Evolutionary conservation across 2,797 vertebrate genomes (phyloP), one percentile per base, ranked within the genome.

Genomic region (Pseudochromis fuscus): DNA sequence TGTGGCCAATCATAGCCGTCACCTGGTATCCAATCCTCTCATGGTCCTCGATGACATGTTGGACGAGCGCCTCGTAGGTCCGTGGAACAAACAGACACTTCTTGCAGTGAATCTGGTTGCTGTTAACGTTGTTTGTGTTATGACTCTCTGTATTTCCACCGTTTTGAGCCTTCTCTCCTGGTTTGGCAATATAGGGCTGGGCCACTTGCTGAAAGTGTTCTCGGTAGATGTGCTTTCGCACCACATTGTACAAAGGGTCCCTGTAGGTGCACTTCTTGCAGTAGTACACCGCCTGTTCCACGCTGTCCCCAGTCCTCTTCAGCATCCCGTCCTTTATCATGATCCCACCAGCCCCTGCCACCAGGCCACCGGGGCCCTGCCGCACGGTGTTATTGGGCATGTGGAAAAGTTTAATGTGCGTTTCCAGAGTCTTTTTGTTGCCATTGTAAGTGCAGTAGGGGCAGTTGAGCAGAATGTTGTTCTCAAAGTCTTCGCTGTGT

Each of bases 251-350:
- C 58, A 99, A 94, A 86, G 98, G 98, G 93, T 99, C 98, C 89
- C 97, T 95, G 93, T 99, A 99, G 93, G 98, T 99, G 95, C 98
- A 99, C 94, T 99, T 99, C 94, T 98, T 99, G 92, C 98, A 99
- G 93, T 99, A 99, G 95, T 99, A 99, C 89, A 99, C 97, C n/a
- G 98, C 97, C 94, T 99, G 98, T 78, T 99, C 98, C 91, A 98
- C 92, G 66, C 94, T 97, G 91, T 98, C 96, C 85, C 95, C 95
- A 28, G 94, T 93, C 93, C 95, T 94, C 82, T 92, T 93, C 86
- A 98, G 93, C 63, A 95, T 72, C 73, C 96, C 96, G 71, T 94
- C 96, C 92, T 96, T 96, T 87, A 96, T 95, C 94, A 96, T 93
- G 85, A 96, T 91, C 85, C 94, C 95, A 71, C 94, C 94, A 65